These are phyloP conservation scores for Ditula angustiorana DNA, from an alignment of 2,888 invertebrate species.

Conservation along the genomic window DNA sequence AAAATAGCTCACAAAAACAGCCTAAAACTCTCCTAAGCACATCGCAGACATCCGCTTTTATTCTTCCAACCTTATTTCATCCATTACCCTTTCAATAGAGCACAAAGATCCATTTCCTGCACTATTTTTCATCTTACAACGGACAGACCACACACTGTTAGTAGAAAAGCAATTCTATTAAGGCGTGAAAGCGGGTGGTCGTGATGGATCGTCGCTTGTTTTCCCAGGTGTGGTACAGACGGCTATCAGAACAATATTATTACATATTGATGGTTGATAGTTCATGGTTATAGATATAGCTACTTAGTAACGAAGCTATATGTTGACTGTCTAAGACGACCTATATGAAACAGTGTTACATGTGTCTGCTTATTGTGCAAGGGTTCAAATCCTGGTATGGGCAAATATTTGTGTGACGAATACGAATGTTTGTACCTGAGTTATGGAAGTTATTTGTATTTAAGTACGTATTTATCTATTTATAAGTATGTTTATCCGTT, in stretches of 20 bases:
- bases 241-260: conserved; percentile 18
- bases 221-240: conserved; percentile 3
- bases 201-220: conserved; percentile 24
- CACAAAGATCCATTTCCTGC: not conserved
- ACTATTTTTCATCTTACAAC: conserved; percentile 9
- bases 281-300: too few relatives aligned
- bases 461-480: too few relatives aligned
- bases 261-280: conserved; percentile 10
- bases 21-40: not conserved
- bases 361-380: too few relatives aligned
- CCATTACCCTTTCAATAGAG: conserved; percentile 12
- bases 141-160: conserved; percentile 7
- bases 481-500: too few relatives aligned
- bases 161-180: conserved; percentile 13
- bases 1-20: not conserved
- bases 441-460: too few relatives aligned
- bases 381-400: too few relatives aligned
- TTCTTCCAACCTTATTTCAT: not conserved
- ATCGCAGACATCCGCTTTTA: not conserved
- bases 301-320: too few relatives aligned
- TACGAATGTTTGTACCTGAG: too few relatives aligned
- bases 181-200: not conserved
- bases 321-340: too few relatives aligned
- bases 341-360: too few relatives aligned
- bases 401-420: too few relatives aligned